Conservation (phyloP, 2,797 vertebrate genomes). For the Gymnocypris eckloni region DNA sequence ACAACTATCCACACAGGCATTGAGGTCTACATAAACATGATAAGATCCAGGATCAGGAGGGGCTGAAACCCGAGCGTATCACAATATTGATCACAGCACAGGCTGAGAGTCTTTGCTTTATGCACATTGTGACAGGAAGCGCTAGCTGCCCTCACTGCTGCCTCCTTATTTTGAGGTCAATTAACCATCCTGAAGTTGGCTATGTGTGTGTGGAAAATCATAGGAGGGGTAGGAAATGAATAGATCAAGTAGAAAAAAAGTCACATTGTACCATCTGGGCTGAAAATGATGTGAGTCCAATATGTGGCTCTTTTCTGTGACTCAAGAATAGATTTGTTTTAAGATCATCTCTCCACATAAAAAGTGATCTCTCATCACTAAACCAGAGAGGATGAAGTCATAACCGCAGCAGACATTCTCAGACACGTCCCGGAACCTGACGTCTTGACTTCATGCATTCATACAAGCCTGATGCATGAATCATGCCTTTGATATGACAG, state of each 20-base stretch:
- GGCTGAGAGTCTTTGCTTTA: conserved; percentile 26
- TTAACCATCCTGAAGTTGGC: conserved; percentile 34
- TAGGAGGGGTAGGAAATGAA: conserved; percentile 54
- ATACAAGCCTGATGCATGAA: conserved; percentile 58
- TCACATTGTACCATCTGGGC: conserved; percentile 42
- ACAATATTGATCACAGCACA: conserved; percentile 52
- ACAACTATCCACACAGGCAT: conserved; percentile 14
- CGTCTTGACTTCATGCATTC: conserved; percentile 71
- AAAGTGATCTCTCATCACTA: conserved; percentile 66
- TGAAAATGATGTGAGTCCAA: conserved; percentile 46
- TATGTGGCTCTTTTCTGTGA: conserved; percentile 52
- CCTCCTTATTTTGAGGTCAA: conserved; percentile 24
- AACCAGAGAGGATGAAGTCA: conserved; percentile 72
- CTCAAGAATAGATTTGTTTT: conserved; percentile 57
- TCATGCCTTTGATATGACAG: conserved; percentile 64
- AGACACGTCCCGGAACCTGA: conserved; percentile 71
- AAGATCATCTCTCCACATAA: conserved; percentile 53
- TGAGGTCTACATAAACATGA: conserved; percentile 54
- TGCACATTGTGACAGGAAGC: conserved; percentile 56
- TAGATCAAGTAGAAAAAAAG: conserved; percentile 36
- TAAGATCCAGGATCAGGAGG: conserved; percentile 29
- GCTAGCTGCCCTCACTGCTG: conserved; percentile 30
- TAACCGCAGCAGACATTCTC: conserved; percentile 73
- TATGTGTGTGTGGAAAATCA: conserved; percentile 37
- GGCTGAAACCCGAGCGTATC: conserved; percentile 47